These are phyloP conservation scores for Laticauda colubrina DNA, from an alignment of 2,113 vertebrate species.

Conservation along the genomic window DNA sequence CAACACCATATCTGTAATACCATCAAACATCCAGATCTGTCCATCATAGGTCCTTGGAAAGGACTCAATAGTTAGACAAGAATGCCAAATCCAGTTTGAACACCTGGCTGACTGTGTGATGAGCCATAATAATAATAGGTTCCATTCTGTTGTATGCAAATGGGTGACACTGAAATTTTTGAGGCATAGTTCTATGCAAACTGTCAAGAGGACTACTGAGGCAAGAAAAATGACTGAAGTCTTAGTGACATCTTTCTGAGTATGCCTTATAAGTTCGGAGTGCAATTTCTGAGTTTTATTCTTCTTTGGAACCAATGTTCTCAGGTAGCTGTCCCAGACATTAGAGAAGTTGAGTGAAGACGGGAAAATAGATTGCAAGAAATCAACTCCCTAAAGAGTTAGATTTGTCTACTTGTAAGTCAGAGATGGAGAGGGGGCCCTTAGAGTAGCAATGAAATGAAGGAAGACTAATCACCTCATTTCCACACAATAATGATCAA, in stretches of 20 bases:
- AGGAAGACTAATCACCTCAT: constrained; percentile 35
- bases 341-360: neutral
- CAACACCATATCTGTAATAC: too few species aligned
- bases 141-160: neutral
- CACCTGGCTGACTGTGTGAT: too few species aligned
- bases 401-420: neutral
- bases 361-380: neutral
- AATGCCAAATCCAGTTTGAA: neutral
- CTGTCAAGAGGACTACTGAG: neutral
- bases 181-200: neutral
- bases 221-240: neutral
- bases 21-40: neutral
- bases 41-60: neutral
- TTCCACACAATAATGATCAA: constrained; percentile 40
- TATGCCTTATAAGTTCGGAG: neutral
- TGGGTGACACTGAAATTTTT: neutral
- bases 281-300: neutral
- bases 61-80: neutral
- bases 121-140: neutral
- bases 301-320: neutral
- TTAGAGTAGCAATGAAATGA: accelerated
- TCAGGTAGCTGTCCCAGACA: too few species aligned
- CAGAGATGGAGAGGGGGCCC: neutral
- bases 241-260: neutral
- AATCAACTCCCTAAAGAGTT: neutral